A percentile compares a stretch with the other conserved stretches of the same genome.
Evolutionary conservation across 2,113 vertebrate genomes (phyloP).

Genomic region (Carettochelys insculpta): DNA sequence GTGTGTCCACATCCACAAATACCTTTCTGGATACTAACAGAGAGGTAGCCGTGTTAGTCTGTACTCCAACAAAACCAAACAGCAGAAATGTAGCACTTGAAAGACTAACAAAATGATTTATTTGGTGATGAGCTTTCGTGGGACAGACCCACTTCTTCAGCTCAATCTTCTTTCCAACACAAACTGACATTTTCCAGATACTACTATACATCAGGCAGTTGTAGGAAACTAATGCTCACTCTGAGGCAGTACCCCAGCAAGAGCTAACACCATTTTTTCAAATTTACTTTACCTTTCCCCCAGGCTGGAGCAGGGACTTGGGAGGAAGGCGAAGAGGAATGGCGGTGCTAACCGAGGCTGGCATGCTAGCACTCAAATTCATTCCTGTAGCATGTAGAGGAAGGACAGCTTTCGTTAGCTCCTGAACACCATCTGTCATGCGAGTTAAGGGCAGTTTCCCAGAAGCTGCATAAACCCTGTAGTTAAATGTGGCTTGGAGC

Average conservation of each 20-base stretch:
- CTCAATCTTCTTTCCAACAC: too few species aligned
- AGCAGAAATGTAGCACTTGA: too few species aligned
- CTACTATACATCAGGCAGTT: rapidly evolving
- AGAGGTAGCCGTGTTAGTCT: too few species aligned
- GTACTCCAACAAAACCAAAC: too few species aligned
- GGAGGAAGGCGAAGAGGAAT: rapidly evolving
- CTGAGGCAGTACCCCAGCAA: rapidly evolving
- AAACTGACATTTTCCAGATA: too few species aligned
- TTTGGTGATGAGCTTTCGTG: too few species aligned
- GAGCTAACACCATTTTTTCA: background rate
- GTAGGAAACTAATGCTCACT: background rate
- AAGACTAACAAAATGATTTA: too few species aligned
- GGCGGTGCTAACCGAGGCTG: background rate
- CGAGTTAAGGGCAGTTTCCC: background rate
- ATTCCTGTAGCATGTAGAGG: background rate
- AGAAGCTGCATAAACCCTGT: background rate
- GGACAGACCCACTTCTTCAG: too few species aligned
- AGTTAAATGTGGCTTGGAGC: background rate
- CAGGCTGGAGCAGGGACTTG: background rate
- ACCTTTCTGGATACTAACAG: rapidly evolving
- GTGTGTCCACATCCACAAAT: too few species aligned
- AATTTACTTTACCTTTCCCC: rapidly evolving
- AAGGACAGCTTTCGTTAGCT: background rate
- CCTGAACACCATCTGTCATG: background rate
- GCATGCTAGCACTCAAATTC: background rate